Conservation (phyloP, 2,113 vertebrate genomes). For the Percopsis transmontana region DNA sequence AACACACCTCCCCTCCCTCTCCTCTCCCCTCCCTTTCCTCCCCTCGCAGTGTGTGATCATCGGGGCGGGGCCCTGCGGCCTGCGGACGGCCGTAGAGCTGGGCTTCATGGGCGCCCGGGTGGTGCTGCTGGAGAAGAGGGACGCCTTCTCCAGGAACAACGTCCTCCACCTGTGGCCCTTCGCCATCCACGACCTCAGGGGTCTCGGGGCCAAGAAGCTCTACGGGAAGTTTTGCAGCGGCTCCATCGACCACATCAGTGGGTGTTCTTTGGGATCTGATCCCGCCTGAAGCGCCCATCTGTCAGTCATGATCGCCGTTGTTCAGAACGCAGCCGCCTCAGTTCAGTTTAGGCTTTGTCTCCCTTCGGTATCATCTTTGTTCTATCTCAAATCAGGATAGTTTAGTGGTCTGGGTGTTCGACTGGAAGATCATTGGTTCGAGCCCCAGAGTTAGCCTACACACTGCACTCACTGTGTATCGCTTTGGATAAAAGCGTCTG, state of each 20-base stretch:
- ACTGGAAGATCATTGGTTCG: too few species aligned
- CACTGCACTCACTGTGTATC: too few species aligned
- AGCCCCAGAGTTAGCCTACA: too few species aligned
- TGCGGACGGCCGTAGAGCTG: slow-evolving; percentile 92
- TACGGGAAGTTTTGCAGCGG: slow-evolving; percentile 95
- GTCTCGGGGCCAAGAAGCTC: slow-evolving; percentile 95
- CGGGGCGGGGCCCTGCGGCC: slow-evolving; percentile 93
- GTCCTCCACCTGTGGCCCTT: slow-evolving; percentile 97
- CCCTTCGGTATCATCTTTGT: too few species aligned
- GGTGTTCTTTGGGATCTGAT: too few species aligned
- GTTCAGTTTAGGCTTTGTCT: too few species aligned
- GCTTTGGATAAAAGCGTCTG: too few species aligned
- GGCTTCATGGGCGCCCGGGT: slow-evolving; percentile 92
- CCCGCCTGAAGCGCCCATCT: too few species aligned
- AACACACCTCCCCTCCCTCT: not conserved
- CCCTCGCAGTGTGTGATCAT: slow-evolving; percentile 90
- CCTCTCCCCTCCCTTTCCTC: not conserved
- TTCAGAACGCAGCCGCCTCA: too few species aligned
- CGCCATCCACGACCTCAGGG: slow-evolving; percentile 93
- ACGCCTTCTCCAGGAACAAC: slow-evolving; percentile 94
- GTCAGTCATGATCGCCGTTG: too few species aligned
- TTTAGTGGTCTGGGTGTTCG: too few species aligned
- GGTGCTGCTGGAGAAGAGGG: slow-evolving; percentile 93
- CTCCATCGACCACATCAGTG: slow-evolving; percentile 97
- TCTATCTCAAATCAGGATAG: too few species aligned